These are phyloP conservation scores for Saguinus midas DNA, from an alignment of 2,113 vertebrate species.

Conservation along the genomic window DNA sequence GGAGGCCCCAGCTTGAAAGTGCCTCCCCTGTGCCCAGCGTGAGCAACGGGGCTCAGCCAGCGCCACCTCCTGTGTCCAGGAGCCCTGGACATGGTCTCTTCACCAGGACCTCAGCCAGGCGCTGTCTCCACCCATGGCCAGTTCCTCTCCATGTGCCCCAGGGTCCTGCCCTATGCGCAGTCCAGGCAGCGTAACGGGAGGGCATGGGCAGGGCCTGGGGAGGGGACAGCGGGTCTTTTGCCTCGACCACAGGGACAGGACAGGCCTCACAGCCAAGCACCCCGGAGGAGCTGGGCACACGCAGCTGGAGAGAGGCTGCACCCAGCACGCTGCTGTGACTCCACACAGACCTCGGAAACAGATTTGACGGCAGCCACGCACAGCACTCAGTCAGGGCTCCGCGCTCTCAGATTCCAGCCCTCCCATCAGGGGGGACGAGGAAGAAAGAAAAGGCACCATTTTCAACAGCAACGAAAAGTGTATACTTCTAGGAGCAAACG, in stretches of 20 bases:
- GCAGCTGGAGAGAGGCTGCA: neutral
- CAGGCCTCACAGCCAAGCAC: too few species aligned
- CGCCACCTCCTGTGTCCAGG: fast-evolving
- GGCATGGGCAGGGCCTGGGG: neutral
- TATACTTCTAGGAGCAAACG: neutral
- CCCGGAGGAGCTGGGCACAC: too few species aligned
- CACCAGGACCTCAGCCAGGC: neutral
- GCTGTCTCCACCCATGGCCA: neutral
- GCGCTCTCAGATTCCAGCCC: too few species aligned
- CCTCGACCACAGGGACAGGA: neutral
- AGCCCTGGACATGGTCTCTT: neutral
- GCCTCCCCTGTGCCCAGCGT: neutral
- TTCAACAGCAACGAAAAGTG: neutral
- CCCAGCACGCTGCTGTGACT: neutral
- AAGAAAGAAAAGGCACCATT: neutral
- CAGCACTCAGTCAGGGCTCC: too few species aligned
- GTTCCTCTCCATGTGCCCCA: neutral
- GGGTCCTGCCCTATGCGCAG: neutral
- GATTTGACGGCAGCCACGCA: fast-evolving
- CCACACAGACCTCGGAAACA: neutral
- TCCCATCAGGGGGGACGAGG: fast-evolving
- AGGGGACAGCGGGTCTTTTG: neutral
- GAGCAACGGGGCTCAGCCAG: neutral
- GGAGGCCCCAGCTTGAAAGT: neutral
- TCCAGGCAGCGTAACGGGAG: neutral